phyloP scores from a whole-genome alignment of 2,113 vertebrate genomes.

The Aspiorhynchus laticeps region DNA sequence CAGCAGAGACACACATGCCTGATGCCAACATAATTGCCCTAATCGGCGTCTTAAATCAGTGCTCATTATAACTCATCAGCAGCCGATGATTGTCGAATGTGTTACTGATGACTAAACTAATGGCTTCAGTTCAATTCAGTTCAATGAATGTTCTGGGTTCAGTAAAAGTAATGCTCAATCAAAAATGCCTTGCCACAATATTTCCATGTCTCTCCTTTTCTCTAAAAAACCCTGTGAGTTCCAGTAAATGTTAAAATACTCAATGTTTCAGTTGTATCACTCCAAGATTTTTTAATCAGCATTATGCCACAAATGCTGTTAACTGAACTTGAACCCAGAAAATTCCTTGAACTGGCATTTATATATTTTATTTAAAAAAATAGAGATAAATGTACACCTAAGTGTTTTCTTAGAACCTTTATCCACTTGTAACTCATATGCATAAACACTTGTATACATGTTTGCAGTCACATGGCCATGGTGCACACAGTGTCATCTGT shows the following conservation, averaged over 20 bases:
- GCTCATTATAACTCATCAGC: slow-evolving; percentile 24
- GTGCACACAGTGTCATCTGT: not conserved
- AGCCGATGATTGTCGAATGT: not conserved
- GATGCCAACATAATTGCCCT: not conserved
- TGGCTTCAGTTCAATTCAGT: not conserved
- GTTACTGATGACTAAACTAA: slow-evolving; percentile 4
- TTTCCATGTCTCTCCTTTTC: not conserved
- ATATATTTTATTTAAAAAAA: not conserved
- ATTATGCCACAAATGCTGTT: not conserved
- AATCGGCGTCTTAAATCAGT: slow-evolving; percentile 7
- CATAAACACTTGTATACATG: not conserved
- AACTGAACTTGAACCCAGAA: not conserved
- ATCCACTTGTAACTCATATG: not conserved
- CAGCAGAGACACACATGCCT: not conserved
- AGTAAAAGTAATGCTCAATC: not conserved
- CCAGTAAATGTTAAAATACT: not conserved
- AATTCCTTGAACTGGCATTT: not conserved
- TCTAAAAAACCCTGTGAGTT: not conserved
- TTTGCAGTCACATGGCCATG: not conserved
- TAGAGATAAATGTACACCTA: not conserved
- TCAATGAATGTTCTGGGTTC: not conserved
- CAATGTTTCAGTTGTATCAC: not conserved
- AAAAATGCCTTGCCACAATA: not conserved
- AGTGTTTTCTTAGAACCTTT: not conserved
- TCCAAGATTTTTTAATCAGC: not conserved